Evolutionary conservation across 2,888 invertebrate genomes (phyloP).

Genomic region (Meiosimyza decipiens): DNA sequence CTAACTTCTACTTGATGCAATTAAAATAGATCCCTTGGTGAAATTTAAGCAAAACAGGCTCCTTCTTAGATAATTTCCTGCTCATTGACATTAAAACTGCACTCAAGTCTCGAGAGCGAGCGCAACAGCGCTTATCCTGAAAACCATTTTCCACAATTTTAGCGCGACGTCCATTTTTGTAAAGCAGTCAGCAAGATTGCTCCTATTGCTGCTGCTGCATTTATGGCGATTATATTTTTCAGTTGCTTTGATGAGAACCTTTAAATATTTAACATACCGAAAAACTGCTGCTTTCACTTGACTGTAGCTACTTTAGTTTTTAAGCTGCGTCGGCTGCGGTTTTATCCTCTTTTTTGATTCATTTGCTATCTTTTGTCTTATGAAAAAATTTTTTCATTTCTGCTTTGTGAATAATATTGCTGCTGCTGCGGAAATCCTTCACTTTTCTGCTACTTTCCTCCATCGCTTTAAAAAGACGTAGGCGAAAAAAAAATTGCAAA

Average conservation of each 20-base stretch:
- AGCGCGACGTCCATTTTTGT: no score
- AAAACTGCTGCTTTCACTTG: not conserved
- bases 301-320: conserved; percentile 24
- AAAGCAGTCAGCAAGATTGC: not conserved
- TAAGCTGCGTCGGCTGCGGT: conserved; percentile 18
- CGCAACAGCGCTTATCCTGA: no score
- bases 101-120: no score
- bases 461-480: not conserved
- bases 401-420: not conserved
- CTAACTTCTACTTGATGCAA: no score
- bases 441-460: not conserved
- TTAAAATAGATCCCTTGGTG: no score
- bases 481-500: conserved; percentile 3
- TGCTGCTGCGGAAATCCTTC: not conserved
- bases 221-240: conserved; percentile 1
- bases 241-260: not conserved
- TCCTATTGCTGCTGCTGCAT: not conserved
- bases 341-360: not conserved
- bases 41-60: not conserved
- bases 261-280: not conserved
- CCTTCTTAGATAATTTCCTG: not conserved
- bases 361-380: not conserved
- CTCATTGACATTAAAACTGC: no score
- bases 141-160: no score
- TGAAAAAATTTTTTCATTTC: not conserved